Evolutionary conservation across 2,888 invertebrate species (phyloP), one percentile per base, ranked within the genome.

Genomic region (Sabatieria punctata): DNA sequence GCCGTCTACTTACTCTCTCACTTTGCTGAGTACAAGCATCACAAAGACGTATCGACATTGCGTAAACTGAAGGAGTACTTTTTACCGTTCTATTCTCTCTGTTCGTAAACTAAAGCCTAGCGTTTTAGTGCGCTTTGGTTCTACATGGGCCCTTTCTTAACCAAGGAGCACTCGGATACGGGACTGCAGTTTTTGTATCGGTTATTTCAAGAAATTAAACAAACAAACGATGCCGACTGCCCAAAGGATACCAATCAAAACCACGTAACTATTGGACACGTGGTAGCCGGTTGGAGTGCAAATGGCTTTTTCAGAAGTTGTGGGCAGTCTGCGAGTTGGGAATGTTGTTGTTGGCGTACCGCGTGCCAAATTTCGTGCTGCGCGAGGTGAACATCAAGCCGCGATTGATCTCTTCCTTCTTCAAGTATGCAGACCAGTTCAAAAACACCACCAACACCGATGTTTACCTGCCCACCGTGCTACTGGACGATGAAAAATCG

Each of bases 241-340:
- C 82, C 84, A 26, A 80, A 82, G 19, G 84, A 86, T 63, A 82
- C 84, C 54, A 71, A 74, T 33, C 75, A 79, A 51, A 89, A 89
- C 70, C 78, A 76, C 67, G 88, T 46, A 37, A 13, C 24, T 41
- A 8, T 11, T 41, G 15, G 15, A 43, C 8, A 43, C 43, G 23
- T 21, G 43, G 37, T 18, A 43, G 24, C n/a, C 6, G 8, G 18
- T 43, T 8, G 41, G 18, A 13, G 45, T 46, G 50, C 8, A 11
- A 30, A 15, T 47, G 43, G 44, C 33, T 26, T 52, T 56, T 68
- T 1, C 68, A 91, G 86, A 91, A 88, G 82, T 71, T 95, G 65
- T 95, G 91, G 82, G 84, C 91, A 25, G 78, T 86, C 45, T 91
- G 91, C 73, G 95, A 95, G 74, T 73, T 95, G 54, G 84, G 89